Evolutionary conservation across 1,140 invertebrate genomes (phyloP).

Genomic region (Zaprionus ghesquierei): DNA sequence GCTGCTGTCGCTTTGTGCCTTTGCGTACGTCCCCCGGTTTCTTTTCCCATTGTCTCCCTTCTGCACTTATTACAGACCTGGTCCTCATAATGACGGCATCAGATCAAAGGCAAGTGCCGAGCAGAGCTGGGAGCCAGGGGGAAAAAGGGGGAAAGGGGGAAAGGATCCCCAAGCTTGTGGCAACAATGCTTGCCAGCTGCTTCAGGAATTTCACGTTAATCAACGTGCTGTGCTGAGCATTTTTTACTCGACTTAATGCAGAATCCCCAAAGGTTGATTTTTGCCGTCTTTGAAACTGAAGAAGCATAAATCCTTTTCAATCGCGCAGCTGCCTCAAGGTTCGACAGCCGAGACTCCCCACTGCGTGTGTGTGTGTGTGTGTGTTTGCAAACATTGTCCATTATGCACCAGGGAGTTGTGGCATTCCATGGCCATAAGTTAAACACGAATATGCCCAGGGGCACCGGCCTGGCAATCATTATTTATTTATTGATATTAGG

Average conservation of each 20-base stretch:
- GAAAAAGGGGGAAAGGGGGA: neutral
- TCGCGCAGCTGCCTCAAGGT: slow-evolving; percentile 53
- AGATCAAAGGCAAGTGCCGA: slow-evolving; percentile 65
- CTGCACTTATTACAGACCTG: slow-evolving; percentile 59
- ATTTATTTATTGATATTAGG: slow-evolving; percentile 75
- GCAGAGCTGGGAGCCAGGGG: neutral
- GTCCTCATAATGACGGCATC: slow-evolving; percentile 53
- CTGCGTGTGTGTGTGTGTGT: slow-evolving; percentile 8
- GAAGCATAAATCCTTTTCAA: slow-evolving; percentile 66
- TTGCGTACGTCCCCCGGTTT: slow-evolving; percentile 31
- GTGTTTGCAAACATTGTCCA: slow-evolving; percentile 36
- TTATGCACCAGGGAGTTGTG: slow-evolving; percentile 51
- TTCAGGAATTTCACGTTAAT: slow-evolving; percentile 50
- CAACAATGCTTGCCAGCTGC: slow-evolving; percentile 49
- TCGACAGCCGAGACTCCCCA: slow-evolving; percentile 3
- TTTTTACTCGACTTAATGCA: slow-evolving; percentile 30
- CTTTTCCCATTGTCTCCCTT: neutral
- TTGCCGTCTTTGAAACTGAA: slow-evolving; percentile 46
- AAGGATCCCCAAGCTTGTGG: neutral
- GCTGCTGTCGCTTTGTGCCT: slow-evolving; percentile 55
- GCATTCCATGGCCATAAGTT: slow-evolving; percentile 40
- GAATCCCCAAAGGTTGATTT: slow-evolving; percentile 66
- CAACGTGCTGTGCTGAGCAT: slow-evolving; percentile 27
- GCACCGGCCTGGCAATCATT: slow-evolving; percentile 53
- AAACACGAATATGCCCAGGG: slow-evolving; percentile 35